Percentiles rank a stretch among this genome's conserved stretches.
These are phyloP conservation scores for Neuroterus valhalla DNA, from an alignment of 1,140 invertebrate genomes.

Conservation along the genomic window DNA sequence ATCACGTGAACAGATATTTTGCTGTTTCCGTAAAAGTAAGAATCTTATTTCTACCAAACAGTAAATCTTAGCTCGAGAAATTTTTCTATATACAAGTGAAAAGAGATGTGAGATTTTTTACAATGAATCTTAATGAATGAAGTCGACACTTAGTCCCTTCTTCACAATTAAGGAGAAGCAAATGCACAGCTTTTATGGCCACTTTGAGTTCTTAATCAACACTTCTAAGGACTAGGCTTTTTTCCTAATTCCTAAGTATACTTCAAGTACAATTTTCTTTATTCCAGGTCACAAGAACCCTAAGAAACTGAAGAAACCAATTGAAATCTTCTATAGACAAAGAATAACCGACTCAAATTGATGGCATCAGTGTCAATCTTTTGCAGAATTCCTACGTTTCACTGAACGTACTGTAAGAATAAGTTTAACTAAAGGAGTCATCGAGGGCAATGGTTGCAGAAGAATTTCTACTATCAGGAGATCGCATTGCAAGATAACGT, in stretches of 20 bases:
- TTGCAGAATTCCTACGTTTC: neutral
- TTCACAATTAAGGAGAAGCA: neutral
- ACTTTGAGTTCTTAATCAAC: neutral
- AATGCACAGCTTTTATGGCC: conserved; percentile 30
- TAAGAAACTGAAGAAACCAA: neutral
- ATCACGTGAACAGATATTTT: neutral
- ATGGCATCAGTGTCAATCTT: neutral
- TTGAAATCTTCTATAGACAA: neutral
- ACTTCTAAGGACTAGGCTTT: conserved; percentile 18
- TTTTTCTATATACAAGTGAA: conserved; percentile 4
- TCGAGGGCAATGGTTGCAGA: conserved; percentile 62
- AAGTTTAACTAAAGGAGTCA: conserved; percentile 60
- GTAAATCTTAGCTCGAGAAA: neutral
- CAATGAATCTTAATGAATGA: neutral
- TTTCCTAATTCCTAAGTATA: neutral
- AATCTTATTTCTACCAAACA: neutral
- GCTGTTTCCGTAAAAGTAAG: neutral
- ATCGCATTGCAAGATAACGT: conserved; percentile 68
- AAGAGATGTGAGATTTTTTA: neutral
- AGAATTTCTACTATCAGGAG: conserved; percentile 68
- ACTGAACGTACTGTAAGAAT: neutral
- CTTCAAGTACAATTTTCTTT: neutral
- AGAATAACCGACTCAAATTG: neutral
- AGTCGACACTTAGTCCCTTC: neutral
- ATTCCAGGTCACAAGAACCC: neutral